phyloP scores from a whole-genome alignment of 2,113 vertebrate genomes.

The Tetrao urogallus region DNA sequence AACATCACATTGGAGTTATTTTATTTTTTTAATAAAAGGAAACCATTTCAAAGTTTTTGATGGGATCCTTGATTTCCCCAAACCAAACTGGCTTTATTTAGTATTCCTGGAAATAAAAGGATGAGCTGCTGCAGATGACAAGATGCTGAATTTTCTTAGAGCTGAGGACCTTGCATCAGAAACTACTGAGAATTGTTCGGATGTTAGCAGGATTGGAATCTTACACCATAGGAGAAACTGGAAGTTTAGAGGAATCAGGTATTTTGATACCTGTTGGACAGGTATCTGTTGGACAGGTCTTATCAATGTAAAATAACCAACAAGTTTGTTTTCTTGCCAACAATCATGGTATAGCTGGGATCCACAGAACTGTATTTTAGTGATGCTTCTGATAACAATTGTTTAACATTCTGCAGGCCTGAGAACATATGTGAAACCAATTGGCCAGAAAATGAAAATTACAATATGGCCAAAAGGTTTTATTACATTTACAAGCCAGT shows the following conservation, averaged over 20 bases:
- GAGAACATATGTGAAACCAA: slow-evolving; percentile 44
- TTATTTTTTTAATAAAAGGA: not conserved
- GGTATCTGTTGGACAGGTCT: not conserved
- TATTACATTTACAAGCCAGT: not conserved
- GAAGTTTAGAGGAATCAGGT: not conserved
- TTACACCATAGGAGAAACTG: not conserved
- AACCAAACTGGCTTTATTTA: not conserved
- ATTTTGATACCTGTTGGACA: not conserved
- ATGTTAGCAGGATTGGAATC: not conserved
- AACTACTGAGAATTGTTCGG: not conserved
- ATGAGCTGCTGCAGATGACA: not conserved
- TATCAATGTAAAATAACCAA: not conserved
- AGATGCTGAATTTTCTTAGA: not conserved
- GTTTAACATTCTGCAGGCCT: slow-evolving; percentile 21
- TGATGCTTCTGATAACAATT: slow-evolving; percentile 22
- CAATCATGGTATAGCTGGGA: not conserved
- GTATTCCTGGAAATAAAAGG: not conserved
- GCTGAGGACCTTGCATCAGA: not conserved
- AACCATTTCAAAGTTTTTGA: not conserved
- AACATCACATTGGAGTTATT: not conserved
- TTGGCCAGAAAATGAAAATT: slow-evolving; percentile 54
- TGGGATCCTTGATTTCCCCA: not conserved
- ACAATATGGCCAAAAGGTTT: slow-evolving; percentile 18
- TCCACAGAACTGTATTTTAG: not conserved
- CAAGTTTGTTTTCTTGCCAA: not conserved